Conservation (phyloP, 2,888 invertebrate species). For the Criorhina ranunculi region DNA sequence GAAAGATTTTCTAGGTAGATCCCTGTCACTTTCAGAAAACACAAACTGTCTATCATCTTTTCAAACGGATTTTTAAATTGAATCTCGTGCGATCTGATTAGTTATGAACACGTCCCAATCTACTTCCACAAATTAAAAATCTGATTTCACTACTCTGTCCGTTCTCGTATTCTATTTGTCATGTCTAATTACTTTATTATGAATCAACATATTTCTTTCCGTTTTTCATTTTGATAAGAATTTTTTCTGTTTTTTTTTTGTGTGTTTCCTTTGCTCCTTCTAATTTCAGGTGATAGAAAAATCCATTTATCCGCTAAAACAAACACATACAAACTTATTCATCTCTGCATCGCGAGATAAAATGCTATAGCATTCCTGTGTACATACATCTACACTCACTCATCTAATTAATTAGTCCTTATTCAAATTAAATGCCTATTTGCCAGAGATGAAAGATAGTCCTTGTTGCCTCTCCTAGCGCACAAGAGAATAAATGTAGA, state of each 20-base stretch:
- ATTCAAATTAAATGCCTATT: slow-evolving; percentile 77
- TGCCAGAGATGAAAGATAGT: slow-evolving; percentile 75
- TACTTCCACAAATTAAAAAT: slow-evolving; percentile 11
- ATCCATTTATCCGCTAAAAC: slow-evolving; percentile 60
- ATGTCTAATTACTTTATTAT: slow-evolving; percentile 70
- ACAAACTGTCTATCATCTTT: background rate
- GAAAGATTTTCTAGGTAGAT: background rate
- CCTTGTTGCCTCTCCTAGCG: slow-evolving; percentile 65
- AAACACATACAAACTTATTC: slow-evolving; percentile 64
- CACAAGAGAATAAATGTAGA: slow-evolving; percentile 36
- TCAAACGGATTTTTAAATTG: slow-evolving; percentile 13
- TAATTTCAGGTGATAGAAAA: slow-evolving; percentile 64
- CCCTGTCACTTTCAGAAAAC: background rate
- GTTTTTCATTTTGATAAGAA: slow-evolving; percentile 26
- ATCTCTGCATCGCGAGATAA: slow-evolving; percentile 43
- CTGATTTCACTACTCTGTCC: slow-evolving; percentile 1
- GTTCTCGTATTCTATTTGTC: slow-evolving; percentile 50
- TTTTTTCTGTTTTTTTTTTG: slow-evolving; percentile 25
- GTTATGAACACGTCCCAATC: background rate
- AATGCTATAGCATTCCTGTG: background rate
- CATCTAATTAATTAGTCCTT: slow-evolving; percentile 76
- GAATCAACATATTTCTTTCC: slow-evolving; percentile 49
- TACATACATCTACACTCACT: slow-evolving; percentile 45
- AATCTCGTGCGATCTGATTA: slow-evolving; percentile 20
- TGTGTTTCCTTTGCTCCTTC: slow-evolving; percentile 17